These are phyloP conservation scores for Chymomyza costata DNA, from an alignment of 1,140 invertebrate species.

Conservation along the genomic window DNA sequence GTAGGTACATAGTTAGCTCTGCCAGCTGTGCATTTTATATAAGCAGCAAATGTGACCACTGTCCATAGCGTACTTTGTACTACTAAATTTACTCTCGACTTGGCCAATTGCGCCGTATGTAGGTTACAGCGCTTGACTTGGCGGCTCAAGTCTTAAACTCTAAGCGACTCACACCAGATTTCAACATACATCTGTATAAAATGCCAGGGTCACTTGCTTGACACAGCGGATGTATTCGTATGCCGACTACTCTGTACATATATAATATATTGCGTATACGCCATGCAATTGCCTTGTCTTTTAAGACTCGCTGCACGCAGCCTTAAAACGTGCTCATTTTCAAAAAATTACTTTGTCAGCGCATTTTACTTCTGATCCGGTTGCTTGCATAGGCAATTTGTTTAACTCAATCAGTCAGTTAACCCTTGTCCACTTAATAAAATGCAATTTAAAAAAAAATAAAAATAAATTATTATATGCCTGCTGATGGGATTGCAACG, in stretches of 20 bases:
- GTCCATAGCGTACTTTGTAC: too few species aligned
- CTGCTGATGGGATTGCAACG: conserved; percentile 46
- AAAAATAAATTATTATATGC: conserved; percentile 57
- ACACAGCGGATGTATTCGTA: conserved; percentile 43
- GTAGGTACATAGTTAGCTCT: conserved; percentile 22
- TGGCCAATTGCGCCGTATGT: too few species aligned
- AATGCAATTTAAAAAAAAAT: conserved; percentile 30
- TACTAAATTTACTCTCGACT: too few species aligned
- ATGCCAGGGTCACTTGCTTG: conserved; percentile 54
- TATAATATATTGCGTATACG: conserved; percentile 63
- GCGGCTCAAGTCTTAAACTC: too few species aligned
- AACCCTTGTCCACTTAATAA: conserved; percentile 14
- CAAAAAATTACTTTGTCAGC: too few species aligned
- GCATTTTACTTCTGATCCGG: too few species aligned
- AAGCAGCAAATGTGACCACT: too few species aligned
- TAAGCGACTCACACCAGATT: too few species aligned
- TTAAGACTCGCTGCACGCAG: conserved; percentile 40
- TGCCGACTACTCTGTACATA: conserved; percentile 28
- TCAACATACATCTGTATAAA: conserved; percentile 7
- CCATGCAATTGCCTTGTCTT: conserved; percentile 40
- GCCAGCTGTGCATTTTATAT: too few species aligned
- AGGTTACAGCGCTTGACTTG: too few species aligned
- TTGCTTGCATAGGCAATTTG: conserved; percentile 66
- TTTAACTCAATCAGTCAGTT: too few species aligned
- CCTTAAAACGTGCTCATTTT: conserved; percentile 61